Evolutionary conservation across 1,140 invertebrate genomes (phyloP), one percentile per base, ranked within the genome.

Genomic region (Philopotamus ludificatus): DNA sequence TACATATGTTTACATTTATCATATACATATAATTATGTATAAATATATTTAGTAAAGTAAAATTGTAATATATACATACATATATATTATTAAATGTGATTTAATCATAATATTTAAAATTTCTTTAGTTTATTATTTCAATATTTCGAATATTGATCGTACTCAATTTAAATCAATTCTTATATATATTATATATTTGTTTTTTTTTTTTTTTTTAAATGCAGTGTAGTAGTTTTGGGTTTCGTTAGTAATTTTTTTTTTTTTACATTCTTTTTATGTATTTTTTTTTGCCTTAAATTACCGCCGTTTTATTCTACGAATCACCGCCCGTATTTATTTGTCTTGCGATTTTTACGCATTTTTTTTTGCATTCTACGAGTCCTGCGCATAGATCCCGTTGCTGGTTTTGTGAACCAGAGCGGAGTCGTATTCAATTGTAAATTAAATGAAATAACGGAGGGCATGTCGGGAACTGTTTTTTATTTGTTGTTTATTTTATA

Each of bases 221-320:
- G 18, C 44, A 47, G 44, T 47, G 44, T 47, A 16, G 8, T 9
- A 16, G 4, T 20, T 20, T 47, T 47, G 25, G 25, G 15, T 76
- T 54, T 50, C 16, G 15, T 53, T 62, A 47, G 21, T 1, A 15
- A 59, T 15, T 26, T 34, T 12, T 34, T 34, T 34, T 34, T 12
- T 34, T 7, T 34, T 12, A 12, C 28, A 34, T 34, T 7, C 12
- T 34, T 7, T 34, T 34, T 34, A 34, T 34, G 28, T 34, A 7
- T 12, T 4, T 34, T n/a, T n/a, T n/a, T n/a, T n/a, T n/a, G n/a
- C n/a, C n/a, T n/a, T n/a, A n/a, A n/a, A n/a, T n/a, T n/a, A n/a
- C n/a, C n/a, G n/a, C n/a, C n/a, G n/a, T n/a, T n/a, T n/a, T n/a
- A n/a, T n/a, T n/a, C n/a, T n/a, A n/a, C n/a, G n/a, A n/a, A n/a